Conservation (phyloP, 1,140 invertebrate genomes). For the Saccostrea echinata region DNA sequence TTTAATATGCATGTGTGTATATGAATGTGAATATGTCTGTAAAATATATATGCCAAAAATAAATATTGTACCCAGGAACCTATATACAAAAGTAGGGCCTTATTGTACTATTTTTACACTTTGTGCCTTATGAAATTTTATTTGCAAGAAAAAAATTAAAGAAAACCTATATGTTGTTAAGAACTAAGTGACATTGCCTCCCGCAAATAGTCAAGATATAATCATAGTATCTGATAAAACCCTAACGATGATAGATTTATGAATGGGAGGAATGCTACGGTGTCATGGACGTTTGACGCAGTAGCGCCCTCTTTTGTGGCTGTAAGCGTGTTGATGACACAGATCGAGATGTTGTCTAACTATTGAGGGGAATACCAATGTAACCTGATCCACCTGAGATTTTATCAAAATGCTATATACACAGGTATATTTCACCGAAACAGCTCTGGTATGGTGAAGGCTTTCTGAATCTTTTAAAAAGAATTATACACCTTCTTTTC, state of each 20-base stretch:
- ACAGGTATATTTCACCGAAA: background rate
- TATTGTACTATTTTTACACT: too few relatives aligned
- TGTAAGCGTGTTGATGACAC: conserved; percentile 38
- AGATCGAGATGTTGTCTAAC: background rate
- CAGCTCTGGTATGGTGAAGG: background rate
- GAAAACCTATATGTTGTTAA: background rate
- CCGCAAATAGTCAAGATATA: background rate
- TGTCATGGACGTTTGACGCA: conserved; percentile 16
- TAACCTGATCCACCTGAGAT: background rate
- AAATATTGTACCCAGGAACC: too few relatives aligned
- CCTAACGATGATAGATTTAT: conserved; percentile 12
- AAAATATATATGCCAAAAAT: too few relatives aligned
- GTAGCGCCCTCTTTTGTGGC: background rate
- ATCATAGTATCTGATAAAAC: background rate
- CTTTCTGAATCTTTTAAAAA: background rate
- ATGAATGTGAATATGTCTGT: too few relatives aligned
- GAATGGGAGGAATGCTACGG: background rate
- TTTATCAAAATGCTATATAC: background rate
- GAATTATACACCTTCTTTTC: conserved; percentile 28
- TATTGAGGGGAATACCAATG: background rate
- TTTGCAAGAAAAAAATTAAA: background rate
- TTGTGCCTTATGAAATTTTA: background rate
- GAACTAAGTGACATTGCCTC: conserved; percentile 15
- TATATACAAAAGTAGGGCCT: too few relatives aligned
- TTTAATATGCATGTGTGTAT: too few relatives aligned